Evolutionary conservation across 2,888 invertebrate genomes (phyloP).

Genomic region (Volucella zonaria): DNA sequence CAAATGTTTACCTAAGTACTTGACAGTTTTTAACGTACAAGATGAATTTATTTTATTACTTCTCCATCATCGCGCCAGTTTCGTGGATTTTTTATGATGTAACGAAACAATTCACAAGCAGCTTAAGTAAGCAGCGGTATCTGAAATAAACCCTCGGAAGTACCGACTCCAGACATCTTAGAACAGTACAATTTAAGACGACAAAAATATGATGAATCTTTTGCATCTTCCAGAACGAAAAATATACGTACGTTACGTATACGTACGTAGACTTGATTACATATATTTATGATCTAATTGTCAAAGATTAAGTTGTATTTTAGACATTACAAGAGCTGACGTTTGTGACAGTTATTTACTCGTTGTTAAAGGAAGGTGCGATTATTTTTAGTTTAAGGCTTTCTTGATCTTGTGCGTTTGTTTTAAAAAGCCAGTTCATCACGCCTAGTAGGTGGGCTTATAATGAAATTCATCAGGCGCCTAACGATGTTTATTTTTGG

Average conservation of each 20-base stretch:
- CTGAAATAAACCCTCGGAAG: conserved; percentile 27
- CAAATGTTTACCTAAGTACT: conserved; percentile 55
- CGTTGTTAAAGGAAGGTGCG: conserved; percentile 20
- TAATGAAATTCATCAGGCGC: no score
- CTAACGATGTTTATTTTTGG: no score
- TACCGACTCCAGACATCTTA: not conserved
- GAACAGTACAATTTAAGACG: not conserved
- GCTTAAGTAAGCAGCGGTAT: conserved; percentile 37
- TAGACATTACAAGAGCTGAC: conserved; percentile 45
- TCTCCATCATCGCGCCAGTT: conserved; percentile 13
- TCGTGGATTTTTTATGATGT: conserved; percentile 56
- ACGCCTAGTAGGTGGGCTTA: no score
- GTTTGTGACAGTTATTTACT: conserved; percentile 33
- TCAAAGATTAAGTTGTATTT: conserved; percentile 39
- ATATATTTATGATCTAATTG: conserved; percentile 62
- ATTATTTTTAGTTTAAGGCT: conserved; percentile 11
- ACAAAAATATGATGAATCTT: no score
- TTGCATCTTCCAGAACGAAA: not conserved
- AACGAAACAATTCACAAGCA: conserved; percentile 48
- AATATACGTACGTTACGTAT: not conserved
- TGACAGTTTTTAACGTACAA: conserved; percentile 39
- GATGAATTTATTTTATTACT: conserved; percentile 62
- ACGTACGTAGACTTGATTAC: conserved; percentile 41
- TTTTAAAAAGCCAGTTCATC: no score
- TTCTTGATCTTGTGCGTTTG: no score